Evolutionary conservation across 37 sponge, comb jelly and placozoan genomes (phyloP), one percentile per base, ranked within the genome.

Genomic region (Beroe ovata): DNA sequence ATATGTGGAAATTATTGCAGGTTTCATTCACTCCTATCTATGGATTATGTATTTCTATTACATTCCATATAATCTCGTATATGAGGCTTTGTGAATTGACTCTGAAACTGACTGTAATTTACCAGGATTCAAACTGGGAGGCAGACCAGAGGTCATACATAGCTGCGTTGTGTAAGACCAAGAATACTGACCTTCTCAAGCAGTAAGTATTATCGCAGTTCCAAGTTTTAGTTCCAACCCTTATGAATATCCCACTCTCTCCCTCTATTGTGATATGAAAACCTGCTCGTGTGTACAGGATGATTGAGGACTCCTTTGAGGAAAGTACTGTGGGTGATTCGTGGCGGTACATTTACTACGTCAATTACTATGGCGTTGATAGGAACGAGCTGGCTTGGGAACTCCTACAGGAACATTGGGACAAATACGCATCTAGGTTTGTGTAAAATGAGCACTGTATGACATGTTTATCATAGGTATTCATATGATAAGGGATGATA

Each of bases 81-180:
- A n/a, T n/a, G n/a, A n/a, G n/a, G n/a, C n/a, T n/a, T n/a, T n/a
- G n/a, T n/a, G n/a, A n/a, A n/a, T n/a, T n/a, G n/a, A n/a, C n/a
- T n/a, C n/a, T n/a, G n/a, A n/a, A n/a, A n/a, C n/a, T n/a, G n/a
- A n/a, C n/a, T n/a, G n/a, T n/a, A n/a, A n/a, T n/a, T n/a, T n/a
- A n/a, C n/a, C 71, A 71, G 71, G 38, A 71, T 3, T 36, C 38
- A 4, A 38, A 71, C 8, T 71, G 71, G 71, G 71, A 71, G 34
- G 71, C 71, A 4, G 71, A 71, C 29, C 71, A 71, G 71, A 71
- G 20, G 20, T 35, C 34, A 28, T 71, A 71, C 71, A 71, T 71
- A 20, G 71, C 71, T 3, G 71, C 71, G 29, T 20, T 71, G 36
- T 35, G 38, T 11, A 21, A 29, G 29, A 30, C 71, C 32, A 30